These are phyloP conservation scores for Battus philenor DNA, from an alignment of 1,140 invertebrate genomes.

Conservation along the genomic window DNA sequence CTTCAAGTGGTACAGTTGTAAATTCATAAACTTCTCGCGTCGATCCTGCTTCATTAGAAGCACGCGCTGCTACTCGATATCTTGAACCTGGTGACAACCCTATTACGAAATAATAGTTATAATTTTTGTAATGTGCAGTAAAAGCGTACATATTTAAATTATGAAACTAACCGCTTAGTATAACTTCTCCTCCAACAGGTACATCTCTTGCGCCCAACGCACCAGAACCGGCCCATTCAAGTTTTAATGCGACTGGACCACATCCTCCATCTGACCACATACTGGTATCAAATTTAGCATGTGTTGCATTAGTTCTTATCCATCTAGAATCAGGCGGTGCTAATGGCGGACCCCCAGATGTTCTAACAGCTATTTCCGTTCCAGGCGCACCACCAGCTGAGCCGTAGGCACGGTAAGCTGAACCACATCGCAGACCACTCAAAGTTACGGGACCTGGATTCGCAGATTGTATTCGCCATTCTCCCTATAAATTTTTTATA, in stretches of 20 bases:
- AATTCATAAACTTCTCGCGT: constrained; percentile 63
- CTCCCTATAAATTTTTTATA: constrained; percentile 45
- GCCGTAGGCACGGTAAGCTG: constrained; percentile 59
- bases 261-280: constrained; percentile 68
- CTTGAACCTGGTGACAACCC: constrained; percentile 53
- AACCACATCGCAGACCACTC: constrained; percentile 56
- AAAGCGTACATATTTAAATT: neutral
- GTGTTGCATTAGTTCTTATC: constrained; percentile 66
- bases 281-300: constrained; percentile 60
- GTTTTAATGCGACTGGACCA: constrained; percentile 59
- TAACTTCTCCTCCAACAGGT: constrained; percentile 62
- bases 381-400: constrained; percentile 62
- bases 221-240: constrained; percentile 65
- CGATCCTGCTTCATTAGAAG: constrained; percentile 61
- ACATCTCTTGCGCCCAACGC: constrained; percentile 56
- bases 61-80: constrained; percentile 59
- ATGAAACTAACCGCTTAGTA: constrained; percentile 58
- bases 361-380: constrained; percentile 55
- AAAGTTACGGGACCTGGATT: constrained; percentile 51
- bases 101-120: constrained; percentile 16
- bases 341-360: constrained; percentile 56
- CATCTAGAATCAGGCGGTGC: constrained; percentile 64
- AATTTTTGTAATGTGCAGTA: neutral
- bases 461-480: constrained; percentile 60
- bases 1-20: constrained; percentile 46